Evolutionary conservation across 1,140 invertebrate genomes (phyloP), one percentile per base, ranked within the genome.

Genomic region (Planococcus citri): DNA sequence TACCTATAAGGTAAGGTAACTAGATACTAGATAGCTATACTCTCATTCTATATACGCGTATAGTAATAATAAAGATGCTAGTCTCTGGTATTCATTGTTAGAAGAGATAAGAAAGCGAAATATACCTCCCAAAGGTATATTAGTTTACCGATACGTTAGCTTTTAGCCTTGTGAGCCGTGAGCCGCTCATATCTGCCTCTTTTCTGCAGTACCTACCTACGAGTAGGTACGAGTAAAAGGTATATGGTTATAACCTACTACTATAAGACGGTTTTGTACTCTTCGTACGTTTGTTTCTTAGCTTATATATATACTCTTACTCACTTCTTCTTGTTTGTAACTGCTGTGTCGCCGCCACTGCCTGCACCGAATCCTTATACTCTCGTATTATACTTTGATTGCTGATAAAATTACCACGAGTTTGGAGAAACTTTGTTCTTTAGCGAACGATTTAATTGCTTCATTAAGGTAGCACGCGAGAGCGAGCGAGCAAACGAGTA

Each of bases 391-490:
- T n/a, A 51, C 41, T 51, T 51, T 51, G 41, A 51, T 51, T 51
- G 17, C 41, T 51, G 41, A 51, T 51, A 51, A 51, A 51, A 51
- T 51, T 51, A 51, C 41, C 41, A 51, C 41, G 41, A 51, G 41
- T 51, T 51, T 37, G n/a, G 29, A 33, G 41, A 51, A 51, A 51
- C 41, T 51, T 51, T 51, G 41, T 51, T 51, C 41, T 51, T 51
- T 51, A 51, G 41, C 41, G 41, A 51, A 51, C 41, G 41, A 51
- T 51, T 51, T 51, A 51, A 51, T 51, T 51, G 41, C 41, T 51
- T 51, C 41, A 51, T 51, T 51, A 51, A 51, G 41, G 41, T 51
- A 17, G 41, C 41, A 12, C 29, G 29, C 29, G 29, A 33, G 12
- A 17, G 41, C 41, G 29, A 3, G 29, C 29, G 29, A 33, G 12